phyloP scores from a whole-genome alignment of 1,140 invertebrate genomes.

The Dreissena rostriformis region DNA sequence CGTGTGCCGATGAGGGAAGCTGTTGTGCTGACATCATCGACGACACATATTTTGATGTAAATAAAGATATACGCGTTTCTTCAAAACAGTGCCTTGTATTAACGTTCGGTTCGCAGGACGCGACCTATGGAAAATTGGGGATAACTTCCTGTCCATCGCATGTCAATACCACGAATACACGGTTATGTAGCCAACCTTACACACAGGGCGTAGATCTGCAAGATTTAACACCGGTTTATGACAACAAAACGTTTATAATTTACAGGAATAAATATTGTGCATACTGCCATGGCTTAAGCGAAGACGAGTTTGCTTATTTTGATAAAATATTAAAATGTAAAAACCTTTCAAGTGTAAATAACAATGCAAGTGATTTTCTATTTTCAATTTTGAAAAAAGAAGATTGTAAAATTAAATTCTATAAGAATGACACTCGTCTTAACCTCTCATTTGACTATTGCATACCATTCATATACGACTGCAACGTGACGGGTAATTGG shows the following conservation, averaged over 20 bases:
- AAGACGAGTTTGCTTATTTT: neutral
- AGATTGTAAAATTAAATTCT: neutral
- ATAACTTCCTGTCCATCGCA: too few species aligned
- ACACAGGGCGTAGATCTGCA: too few species aligned
- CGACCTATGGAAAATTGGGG: too few species aligned
- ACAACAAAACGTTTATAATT: neutral
- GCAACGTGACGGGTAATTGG: slow-evolving; percentile 9
- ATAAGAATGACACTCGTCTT: neutral
- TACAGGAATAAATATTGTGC: slow-evolving; percentile 18
- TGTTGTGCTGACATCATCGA: too few species aligned
- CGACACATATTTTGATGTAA: too few species aligned
- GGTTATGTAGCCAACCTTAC: too few species aligned
- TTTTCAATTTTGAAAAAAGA: neutral
- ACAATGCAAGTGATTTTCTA: neutral
- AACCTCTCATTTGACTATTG: neutral
- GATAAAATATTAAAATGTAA: neutral
- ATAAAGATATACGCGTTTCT: too few species aligned
- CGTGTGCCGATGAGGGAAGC: too few species aligned
- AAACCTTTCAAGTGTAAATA: neutral
- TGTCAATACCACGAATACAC: too few species aligned
- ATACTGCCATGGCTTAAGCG: neutral
- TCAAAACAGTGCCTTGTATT: too few species aligned
- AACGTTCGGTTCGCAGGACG: too few species aligned
- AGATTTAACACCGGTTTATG: neutral
- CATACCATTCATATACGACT: neutral